Percentiles rank a stretch among this genome's conserved stretches.
phyloP scores from a whole-genome alignment of 2,888 invertebrate genomes.

The Epinotia brunnichana region DNA sequence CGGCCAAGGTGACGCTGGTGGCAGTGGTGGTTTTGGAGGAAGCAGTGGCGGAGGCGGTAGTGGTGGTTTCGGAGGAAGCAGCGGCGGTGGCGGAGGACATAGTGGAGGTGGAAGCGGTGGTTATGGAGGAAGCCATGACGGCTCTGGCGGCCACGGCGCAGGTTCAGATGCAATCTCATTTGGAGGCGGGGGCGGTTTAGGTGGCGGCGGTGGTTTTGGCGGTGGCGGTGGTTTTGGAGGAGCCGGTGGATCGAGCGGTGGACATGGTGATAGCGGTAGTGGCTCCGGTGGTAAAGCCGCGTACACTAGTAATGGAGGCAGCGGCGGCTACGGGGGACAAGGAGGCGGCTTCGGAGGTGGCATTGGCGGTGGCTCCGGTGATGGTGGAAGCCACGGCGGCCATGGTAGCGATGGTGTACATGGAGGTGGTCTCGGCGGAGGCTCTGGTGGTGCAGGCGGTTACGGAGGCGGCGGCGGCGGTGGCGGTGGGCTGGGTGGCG shows the following conservation, averaged over 20 bases:
- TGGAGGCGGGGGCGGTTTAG: too few species aligned
- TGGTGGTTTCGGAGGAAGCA: conserved; percentile 47
- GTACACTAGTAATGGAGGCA: conserved; percentile 50
- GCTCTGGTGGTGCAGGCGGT: conserved; percentile 24
- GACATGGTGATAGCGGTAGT: not conserved
- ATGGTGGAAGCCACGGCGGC: conserved; percentile 44
- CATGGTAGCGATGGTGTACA: conserved; percentile 59
- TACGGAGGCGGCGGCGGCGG: conserved; percentile 45
- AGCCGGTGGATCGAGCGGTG: not conserved
- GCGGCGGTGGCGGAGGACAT: conserved; percentile 40
- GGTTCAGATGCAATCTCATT: too few species aligned
- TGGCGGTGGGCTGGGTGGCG: too few species aligned
- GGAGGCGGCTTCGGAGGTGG: conserved; percentile 48
- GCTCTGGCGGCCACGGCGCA: too few species aligned
- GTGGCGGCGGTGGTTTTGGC: conserved; percentile 40
- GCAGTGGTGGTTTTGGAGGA: conserved; percentile 49
- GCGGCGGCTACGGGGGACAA: conserved; percentile 45
- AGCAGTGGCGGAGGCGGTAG: conserved; percentile 46
- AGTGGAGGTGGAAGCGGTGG: conserved; percentile 29
- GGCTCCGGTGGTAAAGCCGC: conserved; percentile 41
- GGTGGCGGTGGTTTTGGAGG: conserved; percentile 50
- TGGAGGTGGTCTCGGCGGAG: conserved; percentile 45
- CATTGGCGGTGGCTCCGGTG: conserved; percentile 45
- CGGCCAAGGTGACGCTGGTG: conserved; percentile 46
- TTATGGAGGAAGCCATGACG: too few species aligned